These are phyloP conservation scores for Zosterops japonicus DNA, from an alignment of 2,113 vertebrate genomes.

Conservation along the genomic window DNA sequence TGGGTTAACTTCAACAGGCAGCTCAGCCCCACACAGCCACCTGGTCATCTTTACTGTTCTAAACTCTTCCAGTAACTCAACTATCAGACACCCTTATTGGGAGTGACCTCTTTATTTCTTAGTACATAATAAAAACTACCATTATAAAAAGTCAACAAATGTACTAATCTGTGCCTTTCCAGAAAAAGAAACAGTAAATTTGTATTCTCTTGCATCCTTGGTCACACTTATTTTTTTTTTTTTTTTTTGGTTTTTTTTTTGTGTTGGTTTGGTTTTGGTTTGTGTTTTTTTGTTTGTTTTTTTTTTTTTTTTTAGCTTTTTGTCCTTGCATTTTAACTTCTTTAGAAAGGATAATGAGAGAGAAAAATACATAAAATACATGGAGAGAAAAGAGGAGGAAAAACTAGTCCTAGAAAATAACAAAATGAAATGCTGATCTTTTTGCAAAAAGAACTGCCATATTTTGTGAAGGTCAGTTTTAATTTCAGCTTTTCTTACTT, in stretches of 20 bases:
- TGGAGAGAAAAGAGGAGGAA: background rate
- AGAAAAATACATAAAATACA: background rate
- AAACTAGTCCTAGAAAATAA: background rate
- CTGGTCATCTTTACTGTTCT: background rate
- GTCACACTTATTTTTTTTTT: too few species aligned
- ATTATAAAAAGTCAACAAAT: background rate
- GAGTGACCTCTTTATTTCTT: background rate
- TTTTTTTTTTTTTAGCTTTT: too few species aligned
- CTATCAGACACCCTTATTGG: background rate
- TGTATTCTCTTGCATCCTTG: background rate
- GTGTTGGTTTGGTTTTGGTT: too few species aligned
- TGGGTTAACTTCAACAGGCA: rapidly evolving
- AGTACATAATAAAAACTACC: background rate
- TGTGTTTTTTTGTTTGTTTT: too few species aligned
- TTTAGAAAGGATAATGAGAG: background rate
- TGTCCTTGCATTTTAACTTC: background rate
- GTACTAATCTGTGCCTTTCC: background rate
- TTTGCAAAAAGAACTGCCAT: background rate
- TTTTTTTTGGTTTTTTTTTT: too few species aligned
- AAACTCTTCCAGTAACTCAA: background rate
- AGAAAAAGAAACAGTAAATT: background rate
- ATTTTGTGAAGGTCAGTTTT: background rate
- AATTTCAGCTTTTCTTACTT: background rate
- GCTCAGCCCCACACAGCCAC: background rate
- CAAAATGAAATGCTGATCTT: background rate